Evolutionary conservation across 2,888 invertebrate species (phyloP), one percentile per base, ranked within the genome.

Genomic region (Drosophila gaucha): DNA sequence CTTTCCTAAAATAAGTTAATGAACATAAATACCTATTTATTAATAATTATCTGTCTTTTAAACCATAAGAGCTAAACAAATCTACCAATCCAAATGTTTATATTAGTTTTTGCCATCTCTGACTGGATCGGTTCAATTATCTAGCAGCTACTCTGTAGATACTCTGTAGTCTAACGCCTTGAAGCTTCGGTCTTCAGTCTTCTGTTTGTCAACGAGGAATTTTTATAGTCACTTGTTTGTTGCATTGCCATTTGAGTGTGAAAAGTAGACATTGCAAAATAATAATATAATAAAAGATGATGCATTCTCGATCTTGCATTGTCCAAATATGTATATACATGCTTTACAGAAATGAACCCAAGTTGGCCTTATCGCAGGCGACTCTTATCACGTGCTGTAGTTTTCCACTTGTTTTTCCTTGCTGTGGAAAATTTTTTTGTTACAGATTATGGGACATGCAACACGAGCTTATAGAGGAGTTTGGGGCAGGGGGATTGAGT

Each of bases 381-480:
- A 16, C 44, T 51, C 82, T 80, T 80, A 82, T 82, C 86, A 86
- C 84, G 86, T 86, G 86, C 80, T 73, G 84, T 83, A 84, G 80
- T 86, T 83, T 83, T 83, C 82, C 82, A 80, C 60, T 84, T 57
- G 56, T 64, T 73, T 51, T 74, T 28, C 50, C 47, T 52, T 16
- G 44, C 74, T 41, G 63, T 82, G 77, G 82, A 80, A 82, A 86
- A 63, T 66, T 86, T 70, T 38, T 77, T 72, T 64, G 49, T 39
- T 31, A 35, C 39, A 55, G 71, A 71, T 71, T 64, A 39, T 39
- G 20, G 51, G 14, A 20, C 14, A 12, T 51, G 47, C 49, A 35
- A 14, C 20, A 33, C 28, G 18, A 22, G 9, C 6, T 30, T 52
- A 8, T n/a, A 9, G 24, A 14, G 3, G 14, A 10, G 36, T 10